Evolutionary conservation across 2,113 vertebrate genomes (phyloP), one percentile per base, ranked within the genome.

Genomic region (Copsychus sechellarum): DNA sequence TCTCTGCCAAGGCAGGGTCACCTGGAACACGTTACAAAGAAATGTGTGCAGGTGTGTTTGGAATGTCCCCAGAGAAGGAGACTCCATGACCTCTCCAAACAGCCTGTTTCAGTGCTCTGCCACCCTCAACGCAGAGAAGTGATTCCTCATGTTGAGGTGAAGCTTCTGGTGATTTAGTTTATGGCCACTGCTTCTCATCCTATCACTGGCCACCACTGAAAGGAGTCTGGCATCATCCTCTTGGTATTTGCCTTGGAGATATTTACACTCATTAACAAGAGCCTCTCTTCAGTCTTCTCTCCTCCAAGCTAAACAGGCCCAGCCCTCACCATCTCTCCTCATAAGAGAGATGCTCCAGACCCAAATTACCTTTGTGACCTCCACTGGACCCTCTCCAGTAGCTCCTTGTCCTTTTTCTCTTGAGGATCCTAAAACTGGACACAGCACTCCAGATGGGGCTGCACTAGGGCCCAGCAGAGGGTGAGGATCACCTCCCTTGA

Each of bases 21-120:
- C 9, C 7, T 47, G 29, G 16, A 67, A 12, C 29, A 74, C 5
- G 2, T 40, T 67, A 40, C 45, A 81, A 9, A 25, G n/a, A 45
- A 74, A 53, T 47, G 29, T 29, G 7, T 38, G 8, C 24, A 10
- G 53, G n/a, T 40, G n/a, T 5, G 29, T 67, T 67, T 76, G 8
- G 17, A 69, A 61, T 26, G 4, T 69, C 11, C 67, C 47, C 54
- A 54, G 38, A 61, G 11, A 60, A 14, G 19, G 15, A 47, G 47
- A 31, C 25, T 61, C 3, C 53, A 61, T 0, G 0, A 47, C 17
- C 6, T 34, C 40, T 7, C 21, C 13, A 7, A 19, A 13, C 18
- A 43, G 51, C 4, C 28, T 38, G 23, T 51, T 66, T 4, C 33
- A 58, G 16, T 38, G 13, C 28, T 45, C 45, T 47, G 29, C 29